Percentiles rank a stretch among this genome's conserved stretches.
phyloP scores from a whole-genome alignment of 2,797 vertebrate species.

The Lacerta agilis region DNA sequence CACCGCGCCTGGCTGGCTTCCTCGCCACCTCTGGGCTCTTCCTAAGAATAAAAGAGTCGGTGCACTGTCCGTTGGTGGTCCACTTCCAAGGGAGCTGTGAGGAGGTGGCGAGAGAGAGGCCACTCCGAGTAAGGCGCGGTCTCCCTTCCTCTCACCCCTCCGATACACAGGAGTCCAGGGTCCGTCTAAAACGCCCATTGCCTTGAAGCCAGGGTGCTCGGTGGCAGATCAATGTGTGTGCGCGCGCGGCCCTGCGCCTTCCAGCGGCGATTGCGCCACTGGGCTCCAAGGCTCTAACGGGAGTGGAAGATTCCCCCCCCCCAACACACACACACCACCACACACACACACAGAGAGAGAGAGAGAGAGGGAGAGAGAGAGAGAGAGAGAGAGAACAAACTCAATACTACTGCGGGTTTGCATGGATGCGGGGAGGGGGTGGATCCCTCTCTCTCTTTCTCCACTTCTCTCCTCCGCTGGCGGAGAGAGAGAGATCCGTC shows the following conservation, averaged over 20 bases:
- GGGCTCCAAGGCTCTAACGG: neutral
- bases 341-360: neutral
- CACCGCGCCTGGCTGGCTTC: neutral
- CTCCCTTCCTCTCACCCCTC: neutral
- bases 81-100: conserved; percentile 72
- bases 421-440: too few species aligned
- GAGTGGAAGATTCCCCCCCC: neutral
- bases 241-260: neutral
- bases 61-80: conserved; percentile 70
- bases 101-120: conserved; percentile 65
- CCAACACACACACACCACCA: too few species aligned
- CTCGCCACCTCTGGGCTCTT: neutral
- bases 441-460: too few species aligned
- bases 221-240: conserved; percentile 76
- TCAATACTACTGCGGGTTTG: too few species aligned
- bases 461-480: neutral
- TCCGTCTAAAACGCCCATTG: conserved; percentile 79
- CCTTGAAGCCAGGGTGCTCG: conserved; percentile 81
- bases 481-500: neutral
- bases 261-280: neutral
- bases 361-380: too few species aligned
- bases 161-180: neutral
- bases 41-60: conserved; percentile 69
- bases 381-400: too few species aligned
- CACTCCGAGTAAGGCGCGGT: neutral